Evolutionary conservation across 2,113 vertebrate species (phyloP).

Genomic region (Phrynocephalus versicolor): DNA sequence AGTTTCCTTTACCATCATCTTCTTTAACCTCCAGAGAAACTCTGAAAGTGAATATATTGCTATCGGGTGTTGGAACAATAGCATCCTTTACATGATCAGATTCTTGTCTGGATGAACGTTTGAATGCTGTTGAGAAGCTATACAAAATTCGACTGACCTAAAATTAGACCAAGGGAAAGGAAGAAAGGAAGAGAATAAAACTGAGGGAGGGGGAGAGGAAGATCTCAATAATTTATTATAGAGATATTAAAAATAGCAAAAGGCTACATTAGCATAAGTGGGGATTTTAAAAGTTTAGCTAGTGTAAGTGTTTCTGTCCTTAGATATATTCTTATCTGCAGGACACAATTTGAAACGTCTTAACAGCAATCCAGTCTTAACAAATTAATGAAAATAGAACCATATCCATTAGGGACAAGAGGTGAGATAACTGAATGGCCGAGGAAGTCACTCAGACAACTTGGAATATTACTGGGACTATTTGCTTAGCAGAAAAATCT

Average conservation of each 20-base stretch:
- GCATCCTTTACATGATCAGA: conserved; percentile 82
- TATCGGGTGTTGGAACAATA: conserved; percentile 80
- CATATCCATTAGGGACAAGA: background rate
- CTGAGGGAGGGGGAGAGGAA: background rate
- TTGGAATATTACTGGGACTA: background rate
- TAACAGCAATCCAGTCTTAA: background rate
- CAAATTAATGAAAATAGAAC: background rate
- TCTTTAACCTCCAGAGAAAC: conserved; percentile 94
- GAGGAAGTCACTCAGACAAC: background rate
- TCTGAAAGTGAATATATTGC: conserved; percentile 92
- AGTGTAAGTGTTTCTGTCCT: background rate
- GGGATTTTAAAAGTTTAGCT: background rate
- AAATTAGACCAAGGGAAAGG: conserved; percentile 2
- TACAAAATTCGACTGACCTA: conserved; percentile 97
- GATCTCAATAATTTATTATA: background rate
- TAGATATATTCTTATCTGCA: background rate
- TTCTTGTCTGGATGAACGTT: conserved; percentile 86
- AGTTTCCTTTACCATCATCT: conserved; percentile 97
- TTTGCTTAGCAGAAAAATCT: background rate
- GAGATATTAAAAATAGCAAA: background rate
- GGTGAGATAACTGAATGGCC: background rate
- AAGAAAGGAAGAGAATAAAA: background rate
- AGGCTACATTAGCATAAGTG: rapidly evolving
- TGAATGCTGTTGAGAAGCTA: conserved; percentile 95
- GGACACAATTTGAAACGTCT: background rate